A percentile compares a stretch with the other conserved stretches of the same genome.
phyloP scores from a whole-genome alignment of 2,113 vertebrate genomes.

The Hiodon alosoides region DNA sequence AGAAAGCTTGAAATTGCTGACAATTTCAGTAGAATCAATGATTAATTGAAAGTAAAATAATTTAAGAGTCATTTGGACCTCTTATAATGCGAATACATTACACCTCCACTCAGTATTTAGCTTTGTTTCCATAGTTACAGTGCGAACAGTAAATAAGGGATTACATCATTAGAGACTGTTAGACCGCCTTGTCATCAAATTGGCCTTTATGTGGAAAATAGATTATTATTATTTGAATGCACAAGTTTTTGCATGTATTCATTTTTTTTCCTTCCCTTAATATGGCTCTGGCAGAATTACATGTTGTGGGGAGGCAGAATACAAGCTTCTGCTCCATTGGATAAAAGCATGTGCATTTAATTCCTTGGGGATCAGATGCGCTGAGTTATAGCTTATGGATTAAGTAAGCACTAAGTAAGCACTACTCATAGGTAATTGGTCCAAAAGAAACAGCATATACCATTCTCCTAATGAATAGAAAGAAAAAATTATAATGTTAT shows the following conservation, averaged over 20 bases:
- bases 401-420: not conserved
- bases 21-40: not conserved
- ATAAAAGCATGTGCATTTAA: slow-evolving; percentile 13
- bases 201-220: not conserved
- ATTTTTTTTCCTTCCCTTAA: not conserved
- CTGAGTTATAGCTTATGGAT: not conserved
- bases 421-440: not conserved
- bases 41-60: not conserved
- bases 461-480: not conserved
- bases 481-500: not conserved
- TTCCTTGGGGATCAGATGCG: slow-evolving; percentile 11
- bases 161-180: not conserved
- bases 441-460: not conserved
- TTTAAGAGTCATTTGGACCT: not conserved
- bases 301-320: not conserved
- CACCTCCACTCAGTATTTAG: not conserved
- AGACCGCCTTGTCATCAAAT: not conserved
- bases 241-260: slow-evolving; percentile 18
- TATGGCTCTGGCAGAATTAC: not conserved
- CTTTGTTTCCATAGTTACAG: too few relatives aligned
- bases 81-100: not conserved
- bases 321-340: not conserved
- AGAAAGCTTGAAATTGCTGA: too few relatives aligned
- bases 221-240: not conserved
- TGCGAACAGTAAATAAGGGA: not conserved